phyloP scores from a whole-genome alignment of 2,113 vertebrate genomes.

The Benitochromis conjunctus region DNA sequence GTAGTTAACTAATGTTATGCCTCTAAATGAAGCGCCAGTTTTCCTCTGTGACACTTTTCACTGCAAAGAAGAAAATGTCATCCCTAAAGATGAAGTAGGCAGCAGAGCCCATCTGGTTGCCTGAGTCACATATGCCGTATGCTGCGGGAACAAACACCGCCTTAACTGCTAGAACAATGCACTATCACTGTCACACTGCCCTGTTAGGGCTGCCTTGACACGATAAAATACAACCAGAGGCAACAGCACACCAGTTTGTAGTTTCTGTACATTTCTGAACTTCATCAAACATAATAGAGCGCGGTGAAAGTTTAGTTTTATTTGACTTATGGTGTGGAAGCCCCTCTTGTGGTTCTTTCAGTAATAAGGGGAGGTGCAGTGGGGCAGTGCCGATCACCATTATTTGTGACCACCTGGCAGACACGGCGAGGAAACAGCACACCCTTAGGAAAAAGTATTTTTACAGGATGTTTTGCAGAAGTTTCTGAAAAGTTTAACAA shows the following conservation, averaged over 20 bases:
- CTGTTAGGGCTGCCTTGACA: background rate
- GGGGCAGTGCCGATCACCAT: slow-evolving; percentile 75
- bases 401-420: slow-evolving; percentile 74
- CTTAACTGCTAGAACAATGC: slow-evolving; percentile 28
- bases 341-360: slow-evolving; percentile 74
- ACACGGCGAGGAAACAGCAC: background rate
- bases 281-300: background rate
- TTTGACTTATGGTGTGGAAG: background rate
- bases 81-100: slow-evolving; percentile 34
- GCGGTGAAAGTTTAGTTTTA: background rate
- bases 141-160: slow-evolving; percentile 25
- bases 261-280: background rate
- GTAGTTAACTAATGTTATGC: background rate
- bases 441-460: background rate
- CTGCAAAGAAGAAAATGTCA: slow-evolving; percentile 30
- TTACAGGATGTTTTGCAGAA: background rate
- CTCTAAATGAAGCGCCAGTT: slow-evolving; percentile 26
- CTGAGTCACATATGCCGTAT: slow-evolving; percentile 39
- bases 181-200: background rate
- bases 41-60: background rate
- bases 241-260: background rate
- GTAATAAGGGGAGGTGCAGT: slow-evolving; percentile 42
- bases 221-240: background rate
- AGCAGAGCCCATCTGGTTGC: slow-evolving; percentile 53
- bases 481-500: background rate